Evolutionary conservation across 2,113 vertebrate genomes (phyloP), one percentile per base, ranked within the genome.

Genomic region (Anser cygnoides): DNA sequence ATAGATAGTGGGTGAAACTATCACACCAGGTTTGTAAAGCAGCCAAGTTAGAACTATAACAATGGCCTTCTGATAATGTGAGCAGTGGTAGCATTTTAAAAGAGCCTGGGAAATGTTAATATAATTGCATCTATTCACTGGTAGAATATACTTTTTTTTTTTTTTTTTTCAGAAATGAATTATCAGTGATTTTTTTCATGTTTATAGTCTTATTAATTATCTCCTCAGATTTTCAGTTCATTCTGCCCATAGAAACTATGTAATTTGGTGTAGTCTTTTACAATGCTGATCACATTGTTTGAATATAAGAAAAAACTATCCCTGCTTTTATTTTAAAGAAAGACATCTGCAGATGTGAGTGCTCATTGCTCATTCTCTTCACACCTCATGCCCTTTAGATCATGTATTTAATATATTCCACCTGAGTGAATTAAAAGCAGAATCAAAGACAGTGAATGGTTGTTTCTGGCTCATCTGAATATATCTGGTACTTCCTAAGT

Each of bases 361-460:
- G 22, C 15, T 96, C 35, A 55, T 92, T 87, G 54, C 76, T 95
- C 37, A 82, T 89, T 92, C 77, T 82, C 29, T 81, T 75, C 87
- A 68, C 7, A 57, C 19, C 31, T 89, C 39, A 39, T 87, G 58
- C 62, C 70, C 86, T 95, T 96, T 93, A 89, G 72, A 28, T 84
- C n/a, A 17, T 17, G 18, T 83, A 62, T 93, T 89, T 84, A 89
- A 89, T 85, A 62, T 55, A 87, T 91, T 84, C 89, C 62, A 70
- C 3, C n/a, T 50, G 66, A 84, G 61, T 89, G 57, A 94, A 89
- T 89, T 90, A 96, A 95, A 94, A 90, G 44, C 28, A 78, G 13
- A 44, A 73, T 70, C 75, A 93, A 93, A 88, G 50, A 63, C 11
- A 78, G 31, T 33, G 66, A 93, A 89, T 26, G 11, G 39, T 41